Evolutionary conservation across 2,797 vertebrate genomes (phyloP), one percentile per base, ranked within the genome.

Genomic region (Premnoplex brunnescens): DNA sequence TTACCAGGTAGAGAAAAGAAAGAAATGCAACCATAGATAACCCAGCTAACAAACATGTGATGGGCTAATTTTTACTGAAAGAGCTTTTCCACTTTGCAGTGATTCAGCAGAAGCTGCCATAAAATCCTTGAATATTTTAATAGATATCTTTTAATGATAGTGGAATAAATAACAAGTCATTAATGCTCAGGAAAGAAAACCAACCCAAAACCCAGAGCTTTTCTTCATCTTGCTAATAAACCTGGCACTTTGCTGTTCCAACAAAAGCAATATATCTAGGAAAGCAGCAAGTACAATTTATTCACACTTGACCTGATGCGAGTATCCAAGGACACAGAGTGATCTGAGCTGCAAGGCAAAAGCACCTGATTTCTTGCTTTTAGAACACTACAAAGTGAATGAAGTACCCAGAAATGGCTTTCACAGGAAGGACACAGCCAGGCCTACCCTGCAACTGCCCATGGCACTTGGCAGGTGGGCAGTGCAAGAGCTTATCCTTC

Each of bases 191-290:
- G 23, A 26, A 67, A 66, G 77, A 81, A 83, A 56, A 18, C 2
- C 23, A 71, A 78, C 23, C 19, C 22, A n/a, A 86, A 77, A 3
- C 16, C 18, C 51, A 66, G 77, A 76, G 43, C 59, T 91, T 69
- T 85, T 89, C 44, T 83, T 87, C 74, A 88, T 39, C 78, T 85
- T 80, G 56, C n/a, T 87, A 77, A 72, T 81, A 88, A 93, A 72
- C 51, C 72, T 80, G 71, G 14, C 68, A 54, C 56, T 66, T 91
- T 74, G 32, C 54, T 68, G 39, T 77, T 93, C 44, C 71, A 91
- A 60, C 46, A 86, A 72, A 92, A 81, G 67, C 67, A 73, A 78
- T 84, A 24, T 46, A 76, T 66, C 48, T 37, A 55, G 55, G 74
- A 76, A 89, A 79, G 74, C 59, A 73, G 83, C 80, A 84, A 63